A percentile compares a stretch with the other conserved stretches of the same genome.
These are phyloP conservation scores for Neria commutata DNA, from an alignment of 2,888 invertebrate species.

Conservation along the genomic window DNA sequence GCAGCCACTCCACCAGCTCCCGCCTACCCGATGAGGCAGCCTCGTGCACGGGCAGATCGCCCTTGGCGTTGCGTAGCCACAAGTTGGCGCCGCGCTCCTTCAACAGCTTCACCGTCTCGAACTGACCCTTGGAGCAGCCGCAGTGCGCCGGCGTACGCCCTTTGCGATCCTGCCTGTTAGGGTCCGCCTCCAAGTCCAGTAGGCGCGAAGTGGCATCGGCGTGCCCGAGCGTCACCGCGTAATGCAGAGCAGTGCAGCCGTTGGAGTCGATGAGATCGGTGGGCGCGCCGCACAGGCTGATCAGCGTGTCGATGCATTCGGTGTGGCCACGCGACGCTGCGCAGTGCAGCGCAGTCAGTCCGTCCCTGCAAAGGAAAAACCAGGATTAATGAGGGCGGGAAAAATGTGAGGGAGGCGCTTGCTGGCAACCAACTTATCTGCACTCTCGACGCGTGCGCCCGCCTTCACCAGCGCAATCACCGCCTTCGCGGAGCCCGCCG, in stretches of 20 bases:
- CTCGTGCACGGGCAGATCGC: constrained; percentile 95
- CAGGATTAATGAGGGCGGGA: not conserved
- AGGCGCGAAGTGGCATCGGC: constrained; percentile 90
- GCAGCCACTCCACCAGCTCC: constrained; percentile 86
- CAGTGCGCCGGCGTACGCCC: constrained; percentile 94
- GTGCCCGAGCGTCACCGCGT: constrained; percentile 94
- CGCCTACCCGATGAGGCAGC: constrained; percentile 91
- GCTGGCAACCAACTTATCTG: constrained; percentile 70
- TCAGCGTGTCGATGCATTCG: constrained; percentile 85
- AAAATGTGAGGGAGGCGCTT: not conserved
- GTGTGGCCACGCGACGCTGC: constrained; percentile 96
- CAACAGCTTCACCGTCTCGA: constrained; percentile 81
- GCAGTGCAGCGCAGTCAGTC: constrained; percentile 94
- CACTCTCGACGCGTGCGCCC: constrained; percentile 80
- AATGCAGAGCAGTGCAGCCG: constrained; percentile 95
- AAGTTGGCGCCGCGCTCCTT: constrained; percentile 81
- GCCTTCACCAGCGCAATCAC: constrained; percentile 86
- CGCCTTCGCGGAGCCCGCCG: constrained; percentile 93
- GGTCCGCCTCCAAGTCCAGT: constrained; percentile 87
- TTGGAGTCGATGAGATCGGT: constrained; percentile 91
- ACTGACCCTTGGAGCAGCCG: constrained; percentile 94
- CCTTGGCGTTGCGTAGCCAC: constrained; percentile 90
- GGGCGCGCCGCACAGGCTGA: constrained; percentile 85
- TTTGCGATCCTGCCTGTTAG: constrained; percentile 90
- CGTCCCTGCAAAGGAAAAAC: constrained; percentile 71